Base-by-base conservation (phyloP, 2,797 vertebrate genomes). In the Morus bassanus region DNA sequence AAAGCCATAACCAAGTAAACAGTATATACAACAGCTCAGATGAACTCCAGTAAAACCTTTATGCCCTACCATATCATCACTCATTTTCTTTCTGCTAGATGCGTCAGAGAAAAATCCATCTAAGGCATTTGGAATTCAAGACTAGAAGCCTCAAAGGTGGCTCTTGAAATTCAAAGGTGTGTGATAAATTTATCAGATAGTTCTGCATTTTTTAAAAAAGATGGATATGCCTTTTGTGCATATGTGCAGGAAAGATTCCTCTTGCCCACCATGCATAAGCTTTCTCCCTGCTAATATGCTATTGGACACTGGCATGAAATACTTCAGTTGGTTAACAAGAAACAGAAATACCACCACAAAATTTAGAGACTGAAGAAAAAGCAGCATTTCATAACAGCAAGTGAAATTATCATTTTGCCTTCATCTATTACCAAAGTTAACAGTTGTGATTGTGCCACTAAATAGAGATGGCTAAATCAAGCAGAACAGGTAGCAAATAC, bases 141-240 rank as follows among this genome's bases (percentile, higher is more conserved):
- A 83, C 56, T 67, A 67, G 72, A 95, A 64, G n/a, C 13, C 50
- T 89, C 53, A 88, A 72, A 88, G n/a, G 91, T 41, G 33, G n/a
- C 37, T 88, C 89, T 25, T 94, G 76, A 95, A 91, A 54, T 92
- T 74, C 64, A 89, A 80, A 95, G 24, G 53, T 60, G 17, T 80
- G 30, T 61, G 45, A 91, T 85, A 83, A 89, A 92, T 77, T 68
- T 89, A 92, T 68, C 81, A 85, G 60, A 85, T 50, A 63, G n/a
- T 45, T 57, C 67, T 43, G 37, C 30, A 76, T 22, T 69, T 93
- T 87, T 85, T n/a, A 11, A 46, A 61, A 51, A 65, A 68, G 18
- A 56, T 21, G 18, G 61, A 53, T 75, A 67, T 14, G 14, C 17
- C 31, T 69, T 84, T 70, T 70, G 24, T 77, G 37, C 28, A 25